Conservation (phyloP, 2,113 vertebrate species). For the Upupa epops region DNA sequence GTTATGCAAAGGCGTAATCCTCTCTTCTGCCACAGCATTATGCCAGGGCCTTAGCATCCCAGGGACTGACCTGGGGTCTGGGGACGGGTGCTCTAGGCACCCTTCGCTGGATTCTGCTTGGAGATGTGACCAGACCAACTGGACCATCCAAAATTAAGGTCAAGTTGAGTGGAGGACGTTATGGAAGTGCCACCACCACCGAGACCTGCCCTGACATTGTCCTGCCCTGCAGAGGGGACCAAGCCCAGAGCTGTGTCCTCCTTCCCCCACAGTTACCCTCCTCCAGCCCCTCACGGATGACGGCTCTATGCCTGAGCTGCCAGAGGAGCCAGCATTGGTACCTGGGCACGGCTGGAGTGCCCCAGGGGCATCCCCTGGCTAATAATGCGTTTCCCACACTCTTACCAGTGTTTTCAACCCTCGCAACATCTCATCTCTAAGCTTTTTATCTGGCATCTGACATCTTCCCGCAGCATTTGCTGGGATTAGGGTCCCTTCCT, state of each 20-base stretch:
- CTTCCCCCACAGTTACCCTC: neutral
- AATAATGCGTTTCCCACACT: neutral
- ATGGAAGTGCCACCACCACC: fast-evolving
- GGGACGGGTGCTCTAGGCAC: neutral
- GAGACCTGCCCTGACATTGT: fast-evolving
- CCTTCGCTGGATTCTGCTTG: neutral
- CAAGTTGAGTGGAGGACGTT: neutral
- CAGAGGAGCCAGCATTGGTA: fast-evolving
- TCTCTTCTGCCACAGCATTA: neutral
- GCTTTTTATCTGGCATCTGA: conserved; percentile 41
- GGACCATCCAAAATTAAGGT: neutral
- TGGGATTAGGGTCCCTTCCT: conserved; percentile 25
- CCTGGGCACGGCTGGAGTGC: fast-evolving
- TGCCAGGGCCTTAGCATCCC: fast-evolving
- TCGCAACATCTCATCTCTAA: neutral
- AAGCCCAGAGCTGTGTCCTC: too few relatives aligned
- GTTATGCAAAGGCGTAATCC: conserved; percentile 8
- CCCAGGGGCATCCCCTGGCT: fast-evolving
- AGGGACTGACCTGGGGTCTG: neutral
- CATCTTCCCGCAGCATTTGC: conserved; percentile 32
- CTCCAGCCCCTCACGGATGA: neutral
- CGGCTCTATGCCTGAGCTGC: fast-evolving
- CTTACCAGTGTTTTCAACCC: neutral
- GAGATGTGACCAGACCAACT: fast-evolving
- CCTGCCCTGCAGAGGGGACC: neutral